Conservation (phyloP, 2,888 invertebrate genomes). For the Melieria crassipennis region DNA sequence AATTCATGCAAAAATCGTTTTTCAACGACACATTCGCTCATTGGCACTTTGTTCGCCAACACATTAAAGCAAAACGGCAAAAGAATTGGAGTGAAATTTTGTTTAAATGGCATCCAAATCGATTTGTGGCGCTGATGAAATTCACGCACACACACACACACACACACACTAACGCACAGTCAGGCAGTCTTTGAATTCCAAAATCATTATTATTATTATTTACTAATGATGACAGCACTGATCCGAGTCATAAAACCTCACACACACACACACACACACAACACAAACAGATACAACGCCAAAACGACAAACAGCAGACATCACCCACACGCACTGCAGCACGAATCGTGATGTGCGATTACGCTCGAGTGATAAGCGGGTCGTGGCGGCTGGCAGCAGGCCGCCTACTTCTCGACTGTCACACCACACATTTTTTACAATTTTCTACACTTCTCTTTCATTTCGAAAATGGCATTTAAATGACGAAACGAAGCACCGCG, state of each 20-base stretch:
- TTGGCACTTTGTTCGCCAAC: no score
- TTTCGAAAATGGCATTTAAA: conserved; percentile 44
- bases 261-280: background rate
- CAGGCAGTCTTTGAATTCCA: background rate
- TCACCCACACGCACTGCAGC: background rate
- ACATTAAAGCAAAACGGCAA: conserved; percentile 7
- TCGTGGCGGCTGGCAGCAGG: background rate
- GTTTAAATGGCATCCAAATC: background rate
- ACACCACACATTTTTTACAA: background rate
- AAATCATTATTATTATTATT: conserved; percentile 18
- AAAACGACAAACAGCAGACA: background rate
- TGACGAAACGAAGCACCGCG: conserved; percentile 42
- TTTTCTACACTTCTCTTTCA: conserved; percentile 39
- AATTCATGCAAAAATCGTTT: no score
- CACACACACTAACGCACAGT: background rate
- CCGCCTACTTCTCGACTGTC: background rate
- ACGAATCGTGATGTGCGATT: conserved; percentile 28
- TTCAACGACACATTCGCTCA: no score
- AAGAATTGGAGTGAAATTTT: background rate
- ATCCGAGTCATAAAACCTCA: conserved; percentile 6
- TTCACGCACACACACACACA: conserved; percentile 30
- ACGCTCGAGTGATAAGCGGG: conserved; percentile 21
- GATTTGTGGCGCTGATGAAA: conserved; percentile 17
- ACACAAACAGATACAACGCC: background rate
- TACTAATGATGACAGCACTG: conserved; percentile 26